Conservation (phyloP, 2,888 invertebrate species). For the Camptogramma bilineatum region DNA sequence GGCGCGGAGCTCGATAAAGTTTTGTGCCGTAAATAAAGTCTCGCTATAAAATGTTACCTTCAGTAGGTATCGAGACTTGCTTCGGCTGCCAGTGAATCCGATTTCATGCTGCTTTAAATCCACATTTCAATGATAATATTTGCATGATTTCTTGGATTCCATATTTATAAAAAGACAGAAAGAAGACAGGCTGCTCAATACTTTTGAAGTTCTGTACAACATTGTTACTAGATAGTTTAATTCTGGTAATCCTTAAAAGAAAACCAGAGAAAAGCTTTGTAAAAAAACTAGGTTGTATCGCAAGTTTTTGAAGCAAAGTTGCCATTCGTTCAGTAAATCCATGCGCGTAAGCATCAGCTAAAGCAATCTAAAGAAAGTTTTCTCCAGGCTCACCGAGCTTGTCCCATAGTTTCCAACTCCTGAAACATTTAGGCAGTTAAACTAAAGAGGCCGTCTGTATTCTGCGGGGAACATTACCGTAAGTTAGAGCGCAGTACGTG, state of each 20-base stretch:
- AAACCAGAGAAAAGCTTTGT: too few relatives aligned
- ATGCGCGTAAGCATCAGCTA: neutral
- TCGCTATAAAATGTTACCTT: slow-evolving; percentile 5
- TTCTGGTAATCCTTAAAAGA: too few relatives aligned
- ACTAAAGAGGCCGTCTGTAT: slow-evolving; percentile 37
- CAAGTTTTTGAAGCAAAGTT: neutral
- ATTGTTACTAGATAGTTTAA: too few relatives aligned
- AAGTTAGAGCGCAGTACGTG: slow-evolving; percentile 36
- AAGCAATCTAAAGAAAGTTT: neutral
- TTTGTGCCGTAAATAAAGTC: slow-evolving; percentile 14
- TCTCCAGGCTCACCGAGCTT: neutral
- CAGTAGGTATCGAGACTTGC: neutral
- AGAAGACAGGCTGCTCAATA: too few relatives aligned
- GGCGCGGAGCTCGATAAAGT: slow-evolving; percentile 18
- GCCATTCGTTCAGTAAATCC: neutral
- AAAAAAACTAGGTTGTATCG: neutral
- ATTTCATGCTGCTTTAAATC: slow-evolving; percentile 2
- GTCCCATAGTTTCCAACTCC: slow-evolving; percentile 23
- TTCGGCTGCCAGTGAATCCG: slow-evolving; percentile 1
- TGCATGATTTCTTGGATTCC: neutral
- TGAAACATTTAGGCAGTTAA: slow-evolving; percentile 28
- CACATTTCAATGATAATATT: neutral
- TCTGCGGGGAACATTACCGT: slow-evolving; percentile 35
- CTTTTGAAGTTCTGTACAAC: too few relatives aligned
- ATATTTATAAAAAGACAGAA: too few relatives aligned